Evolutionary conservation across 1,140 invertebrate species (phyloP).

Genomic region (Heliconius congener): DNA sequence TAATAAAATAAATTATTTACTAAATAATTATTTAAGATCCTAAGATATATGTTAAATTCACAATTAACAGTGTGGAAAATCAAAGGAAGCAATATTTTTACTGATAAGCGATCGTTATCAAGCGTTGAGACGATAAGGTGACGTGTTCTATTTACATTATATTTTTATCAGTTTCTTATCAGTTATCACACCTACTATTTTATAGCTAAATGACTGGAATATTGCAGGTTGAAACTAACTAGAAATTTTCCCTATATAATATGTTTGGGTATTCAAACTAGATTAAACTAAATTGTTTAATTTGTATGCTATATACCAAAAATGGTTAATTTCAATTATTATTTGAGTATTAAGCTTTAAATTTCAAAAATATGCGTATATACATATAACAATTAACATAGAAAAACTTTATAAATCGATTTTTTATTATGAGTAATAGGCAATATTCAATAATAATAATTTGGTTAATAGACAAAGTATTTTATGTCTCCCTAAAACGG

Average conservation of each 20-base stretch:
- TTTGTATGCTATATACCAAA: too few relatives aligned
- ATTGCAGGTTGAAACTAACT: not conserved
- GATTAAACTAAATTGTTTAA: too few relatives aligned
- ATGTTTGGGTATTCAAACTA: too few relatives aligned
- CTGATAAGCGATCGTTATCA: constrained; percentile 32
- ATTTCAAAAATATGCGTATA: too few relatives aligned
- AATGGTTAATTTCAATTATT: too few relatives aligned
- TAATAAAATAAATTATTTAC: not conserved
- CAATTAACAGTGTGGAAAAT: not conserved
- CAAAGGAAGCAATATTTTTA: constrained; percentile 14
- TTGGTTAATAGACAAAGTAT: too few relatives aligned
- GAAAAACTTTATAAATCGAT: too few relatives aligned
- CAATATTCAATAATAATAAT: too few relatives aligned
- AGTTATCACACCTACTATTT: constrained; percentile 6
- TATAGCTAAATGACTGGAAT: not conserved
- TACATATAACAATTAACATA: too few relatives aligned
- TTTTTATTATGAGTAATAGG: too few relatives aligned
- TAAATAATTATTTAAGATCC: not conserved
- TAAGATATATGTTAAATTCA: not conserved
- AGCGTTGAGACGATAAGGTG: constrained; percentile 29
- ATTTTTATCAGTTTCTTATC: constrained; percentile 18
- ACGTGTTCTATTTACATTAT: constrained; percentile 33
- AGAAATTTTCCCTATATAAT: not conserved
- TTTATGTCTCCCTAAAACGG: too few relatives aligned
- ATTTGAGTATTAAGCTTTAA: too few relatives aligned